phyloP scores from a whole-genome alignment of 1,140 invertebrate species.

The Micrasema minimum region DNA sequence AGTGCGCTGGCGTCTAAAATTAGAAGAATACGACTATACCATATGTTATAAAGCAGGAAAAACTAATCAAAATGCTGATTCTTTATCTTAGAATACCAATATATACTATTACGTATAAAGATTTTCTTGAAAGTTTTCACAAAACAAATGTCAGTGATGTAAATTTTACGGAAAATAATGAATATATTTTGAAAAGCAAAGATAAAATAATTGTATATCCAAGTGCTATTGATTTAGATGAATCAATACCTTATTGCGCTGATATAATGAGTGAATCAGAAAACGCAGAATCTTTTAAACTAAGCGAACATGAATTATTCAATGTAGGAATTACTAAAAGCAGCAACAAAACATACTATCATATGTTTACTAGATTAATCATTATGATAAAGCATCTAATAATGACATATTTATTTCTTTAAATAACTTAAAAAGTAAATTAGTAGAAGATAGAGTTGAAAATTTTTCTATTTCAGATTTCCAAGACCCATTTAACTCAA shows the following conservation, averaged over 20 bases:
- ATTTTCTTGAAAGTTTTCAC: conserved; percentile 17
- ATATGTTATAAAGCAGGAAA: conserved; percentile 61
- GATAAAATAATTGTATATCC: conserved; percentile 22
- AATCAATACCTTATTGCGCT: conserved; percentile 16
- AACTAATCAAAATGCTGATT: conserved; percentile 50
- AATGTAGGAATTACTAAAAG: conserved; percentile 1
- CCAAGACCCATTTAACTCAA: conserved; percentile 29
- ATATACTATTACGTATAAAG: background rate
- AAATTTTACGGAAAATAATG: conserved; percentile 28
- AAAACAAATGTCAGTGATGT: background rate
- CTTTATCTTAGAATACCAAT: conserved; percentile 1
- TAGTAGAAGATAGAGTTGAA: conserved; percentile 38
- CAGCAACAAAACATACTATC: conserved; percentile 15
- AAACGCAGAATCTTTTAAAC: conserved; percentile 33
- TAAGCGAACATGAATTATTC: conserved; percentile 2
- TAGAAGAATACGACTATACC: conserved; percentile 62
- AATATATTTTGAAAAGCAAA: conserved; percentile 26
- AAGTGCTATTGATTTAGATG: conserved; percentile 20
- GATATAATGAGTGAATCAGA: conserved; percentile 4
- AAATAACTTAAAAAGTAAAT: conserved; percentile 37
- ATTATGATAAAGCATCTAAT: conserved; percentile 46
- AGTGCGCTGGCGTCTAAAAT: conserved; percentile 64
- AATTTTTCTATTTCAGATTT: conserved; percentile 36
- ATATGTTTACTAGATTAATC: conserved; percentile 48
- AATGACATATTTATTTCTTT: conserved; percentile 44